A percentile compares a stretch with the other conserved stretches of the same genome.
Conservation (phyloP, 2,113 vertebrate genomes). For the Melanerpes aurifrons region DNA sequence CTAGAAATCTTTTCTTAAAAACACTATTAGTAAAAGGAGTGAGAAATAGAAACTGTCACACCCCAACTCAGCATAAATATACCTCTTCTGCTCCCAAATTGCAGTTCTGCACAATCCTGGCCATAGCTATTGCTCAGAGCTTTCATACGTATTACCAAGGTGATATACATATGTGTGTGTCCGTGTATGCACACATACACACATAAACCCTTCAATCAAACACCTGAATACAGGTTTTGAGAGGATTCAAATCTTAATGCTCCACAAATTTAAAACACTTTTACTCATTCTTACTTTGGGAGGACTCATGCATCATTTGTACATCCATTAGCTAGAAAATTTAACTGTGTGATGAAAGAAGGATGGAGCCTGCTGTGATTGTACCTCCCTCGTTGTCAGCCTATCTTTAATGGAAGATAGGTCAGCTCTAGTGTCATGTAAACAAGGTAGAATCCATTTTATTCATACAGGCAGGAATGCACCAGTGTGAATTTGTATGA, state of each 20-base stretch:
- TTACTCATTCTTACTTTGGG: not conserved
- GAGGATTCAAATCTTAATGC: not conserved
- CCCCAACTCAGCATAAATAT: not conserved
- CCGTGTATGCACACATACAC: not conserved
- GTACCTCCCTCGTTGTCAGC: not conserved
- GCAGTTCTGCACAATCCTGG: not conserved
- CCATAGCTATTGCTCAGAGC: not conserved
- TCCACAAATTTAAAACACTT: not conserved
- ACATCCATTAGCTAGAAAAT: not conserved
- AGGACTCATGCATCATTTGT: not conserved
- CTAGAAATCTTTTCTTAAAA: not conserved
- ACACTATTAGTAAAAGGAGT: not conserved
- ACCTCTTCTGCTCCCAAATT: not conserved
- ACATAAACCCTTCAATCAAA: not conserved
- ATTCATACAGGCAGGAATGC: not conserved
- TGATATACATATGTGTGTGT: not conserved
- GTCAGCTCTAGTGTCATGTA: not conserved
- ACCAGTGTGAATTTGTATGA: not conserved
- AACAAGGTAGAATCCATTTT: not conserved
- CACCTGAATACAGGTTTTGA: not conserved
- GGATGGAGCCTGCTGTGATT: not conserved
- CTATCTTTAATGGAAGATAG: not conserved
- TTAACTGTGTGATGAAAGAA: not conserved
- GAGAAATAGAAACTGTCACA: conserved; percentile 1
- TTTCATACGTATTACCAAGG: not conserved